Base-by-base conservation (phyloP, 2,888 invertebrate genomes). In the Aspidapion aeneum region DNA sequence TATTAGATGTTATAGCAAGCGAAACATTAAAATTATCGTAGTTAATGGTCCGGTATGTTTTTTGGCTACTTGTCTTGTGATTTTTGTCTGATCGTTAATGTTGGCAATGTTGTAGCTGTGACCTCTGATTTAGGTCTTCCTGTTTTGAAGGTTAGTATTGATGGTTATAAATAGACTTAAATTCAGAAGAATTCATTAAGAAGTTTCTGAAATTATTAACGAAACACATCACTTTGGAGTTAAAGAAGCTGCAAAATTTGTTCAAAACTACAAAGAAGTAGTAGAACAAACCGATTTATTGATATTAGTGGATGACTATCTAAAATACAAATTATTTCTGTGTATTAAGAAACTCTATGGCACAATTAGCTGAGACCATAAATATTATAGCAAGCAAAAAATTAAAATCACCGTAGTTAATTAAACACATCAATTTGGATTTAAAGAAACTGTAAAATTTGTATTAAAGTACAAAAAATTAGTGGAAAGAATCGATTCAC, bases 231-330 rank as follows among this genome's bases (percentile, higher is more conserved):
- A 35, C 35, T 35, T 7, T 12, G 35, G 35, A 35, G 5, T 12
- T 12, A 35, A 35, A 35, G 35, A 35, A 35, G 75, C 62, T 51
- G 63, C 69, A 12, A 52, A 58, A 9, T 35, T 79, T 62, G 76
- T 82, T 12, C 74, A 79, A 1, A 81, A 78, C 74, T 73, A 85
- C 69, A 81, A 83, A 18, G 73, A 80, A 18, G 84, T 81, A 18
- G 74, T 86, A 2, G 76, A 79, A 7, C 73, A 81, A 62, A 80
- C 82, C 18, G 84, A 86, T 74, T 72, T 86, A 62, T 71, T 86
- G 9, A 82, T 87, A 59, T 73, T 85, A 57, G 69, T 84, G 57
- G 83, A 85, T 68, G 81, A 84, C 73, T 77, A 71, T 57, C 5
- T 12, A 3, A 35, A 35, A 35, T 35, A 35, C 35, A 12, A 35